These are phyloP conservation scores for Drosophila nr. fundita DNA, from an alignment of 2,888 invertebrate genomes.

Conservation along the genomic window DNA sequence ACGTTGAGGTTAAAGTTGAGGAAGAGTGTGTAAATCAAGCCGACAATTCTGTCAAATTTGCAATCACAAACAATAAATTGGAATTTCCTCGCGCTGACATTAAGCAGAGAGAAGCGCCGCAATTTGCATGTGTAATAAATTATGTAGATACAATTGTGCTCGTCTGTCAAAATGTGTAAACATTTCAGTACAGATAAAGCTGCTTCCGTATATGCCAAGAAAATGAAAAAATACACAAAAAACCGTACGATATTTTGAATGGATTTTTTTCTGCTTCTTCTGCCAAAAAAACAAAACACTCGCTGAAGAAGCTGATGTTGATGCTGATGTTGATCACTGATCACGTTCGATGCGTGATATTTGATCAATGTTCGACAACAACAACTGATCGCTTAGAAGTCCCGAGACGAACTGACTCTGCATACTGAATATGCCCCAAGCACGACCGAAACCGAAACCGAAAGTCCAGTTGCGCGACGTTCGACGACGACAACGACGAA, in stretches of 20 bases:
- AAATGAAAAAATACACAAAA: background rate
- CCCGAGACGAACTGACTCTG: conserved; percentile 73
- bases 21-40: conserved; percentile 54
- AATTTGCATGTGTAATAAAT: conserved; percentile 52
- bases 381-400: conserved; percentile 70
- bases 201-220: conserved; percentile 63
- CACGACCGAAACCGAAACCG: conserved; percentile 64
- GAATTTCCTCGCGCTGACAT: conserved; percentile 59
- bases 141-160: conserved; percentile 23
- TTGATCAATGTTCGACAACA: conserved; percentile 35
- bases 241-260: background rate
- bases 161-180: conserved; percentile 33
- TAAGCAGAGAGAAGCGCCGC: conserved; percentile 60
- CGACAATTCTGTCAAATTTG: conserved; percentile 71
- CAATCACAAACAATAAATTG: conserved; percentile 72
- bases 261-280: background rate
- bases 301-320: background rate
- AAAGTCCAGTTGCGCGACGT: conserved; percentile 38
- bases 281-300: background rate
- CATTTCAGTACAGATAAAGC: conserved; percentile 41
- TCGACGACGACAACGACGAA: background rate
- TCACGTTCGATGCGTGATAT: conserved; percentile 53
- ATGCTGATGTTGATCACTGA: conserved; percentile 39
- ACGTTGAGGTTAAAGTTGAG: background rate
- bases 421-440: conserved; percentile 16